phyloP scores from a whole-genome alignment of 2,797 vertebrate species.

The Crocidura indochinensis region DNA sequence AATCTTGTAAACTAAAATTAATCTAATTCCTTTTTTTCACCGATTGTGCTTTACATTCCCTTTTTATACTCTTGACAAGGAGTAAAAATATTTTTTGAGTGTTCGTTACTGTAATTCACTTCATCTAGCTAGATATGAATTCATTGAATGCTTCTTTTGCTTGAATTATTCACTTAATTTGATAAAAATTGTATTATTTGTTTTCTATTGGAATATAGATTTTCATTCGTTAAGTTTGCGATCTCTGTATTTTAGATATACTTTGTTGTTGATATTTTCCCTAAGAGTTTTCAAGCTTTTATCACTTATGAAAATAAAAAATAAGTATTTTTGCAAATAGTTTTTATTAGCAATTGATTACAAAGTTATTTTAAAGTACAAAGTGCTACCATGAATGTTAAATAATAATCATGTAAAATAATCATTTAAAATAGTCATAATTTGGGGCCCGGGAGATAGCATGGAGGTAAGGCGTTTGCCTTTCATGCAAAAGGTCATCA shows the following conservation, averaged over 20 bases:
- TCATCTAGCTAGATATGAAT: neutral
- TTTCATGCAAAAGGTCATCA: too few relatives aligned
- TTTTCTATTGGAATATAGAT: neutral
- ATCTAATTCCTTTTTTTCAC: neutral
- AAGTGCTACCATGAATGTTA: slow-evolving; percentile 11
- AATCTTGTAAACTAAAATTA: neutral
- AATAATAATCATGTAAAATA: too few relatives aligned
- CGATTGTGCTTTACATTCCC: neutral
- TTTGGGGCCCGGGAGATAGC: too few relatives aligned
- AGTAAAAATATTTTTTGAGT: neutral
- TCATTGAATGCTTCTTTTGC: neutral
- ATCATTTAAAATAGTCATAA: neutral
- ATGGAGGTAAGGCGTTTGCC: too few relatives aligned
- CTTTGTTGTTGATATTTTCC: neutral
- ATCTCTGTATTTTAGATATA: slow-evolving; percentile 13
- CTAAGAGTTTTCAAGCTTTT: slow-evolving; percentile 57
- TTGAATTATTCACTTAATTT: neutral
- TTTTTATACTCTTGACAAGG: neutral
- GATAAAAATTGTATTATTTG: neutral
- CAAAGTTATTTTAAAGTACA: slow-evolving; percentile 72
- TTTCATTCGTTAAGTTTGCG: neutral
- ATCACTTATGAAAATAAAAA: slow-evolving; percentile 27
- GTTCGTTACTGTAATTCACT: neutral
- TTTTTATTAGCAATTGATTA: slow-evolving; percentile 78
- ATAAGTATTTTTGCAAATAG: slow-evolving; percentile 68